Conservation (phyloP, 2,888 invertebrate genomes). For the Cheilosia vernalis region DNA sequence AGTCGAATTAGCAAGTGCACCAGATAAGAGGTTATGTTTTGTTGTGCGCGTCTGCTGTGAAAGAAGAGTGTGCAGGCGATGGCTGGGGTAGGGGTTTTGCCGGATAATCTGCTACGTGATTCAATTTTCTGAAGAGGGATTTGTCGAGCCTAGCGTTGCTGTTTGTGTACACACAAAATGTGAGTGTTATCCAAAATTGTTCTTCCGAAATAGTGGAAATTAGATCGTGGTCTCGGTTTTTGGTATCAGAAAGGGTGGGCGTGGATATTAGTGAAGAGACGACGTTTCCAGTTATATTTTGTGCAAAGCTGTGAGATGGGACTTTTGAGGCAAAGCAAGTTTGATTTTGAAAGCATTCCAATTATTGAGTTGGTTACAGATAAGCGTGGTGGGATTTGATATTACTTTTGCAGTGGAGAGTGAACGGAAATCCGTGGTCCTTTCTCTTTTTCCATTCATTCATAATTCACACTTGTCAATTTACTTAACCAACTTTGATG, state of each 20-base stretch:
- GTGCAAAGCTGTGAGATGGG: no score
- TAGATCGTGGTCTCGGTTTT: slow-evolving; percentile 28
- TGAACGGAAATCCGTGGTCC: no score
- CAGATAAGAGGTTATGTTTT: slow-evolving; percentile 62
- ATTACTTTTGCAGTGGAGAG: no score
- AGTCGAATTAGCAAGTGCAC: slow-evolving; percentile 69
- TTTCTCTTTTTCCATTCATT: no score
- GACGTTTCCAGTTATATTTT: no score
- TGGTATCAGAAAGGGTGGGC: neutral
- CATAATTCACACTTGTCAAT: no score
- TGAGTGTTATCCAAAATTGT: slow-evolving; percentile 24
- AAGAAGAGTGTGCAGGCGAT: neutral
- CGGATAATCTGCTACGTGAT: slow-evolving; percentile 68
- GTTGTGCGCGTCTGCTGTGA: slow-evolving; percentile 13
- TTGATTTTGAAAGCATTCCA: no score
- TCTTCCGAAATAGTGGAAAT: slow-evolving; percentile 38
- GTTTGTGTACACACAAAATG: neutral
- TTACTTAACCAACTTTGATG: no score
- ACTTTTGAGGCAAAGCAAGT: no score
- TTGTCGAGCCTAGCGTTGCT: slow-evolving; percentile 19
- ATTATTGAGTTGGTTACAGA: no score
- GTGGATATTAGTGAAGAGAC: neutral
- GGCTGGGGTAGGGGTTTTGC: neutral
- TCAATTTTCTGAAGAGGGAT: slow-evolving; percentile 63
- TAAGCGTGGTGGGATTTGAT: no score